Evolutionary conservation across 2,888 invertebrate species (phyloP).

Genomic region (Rhodophaea formosa): DNA sequence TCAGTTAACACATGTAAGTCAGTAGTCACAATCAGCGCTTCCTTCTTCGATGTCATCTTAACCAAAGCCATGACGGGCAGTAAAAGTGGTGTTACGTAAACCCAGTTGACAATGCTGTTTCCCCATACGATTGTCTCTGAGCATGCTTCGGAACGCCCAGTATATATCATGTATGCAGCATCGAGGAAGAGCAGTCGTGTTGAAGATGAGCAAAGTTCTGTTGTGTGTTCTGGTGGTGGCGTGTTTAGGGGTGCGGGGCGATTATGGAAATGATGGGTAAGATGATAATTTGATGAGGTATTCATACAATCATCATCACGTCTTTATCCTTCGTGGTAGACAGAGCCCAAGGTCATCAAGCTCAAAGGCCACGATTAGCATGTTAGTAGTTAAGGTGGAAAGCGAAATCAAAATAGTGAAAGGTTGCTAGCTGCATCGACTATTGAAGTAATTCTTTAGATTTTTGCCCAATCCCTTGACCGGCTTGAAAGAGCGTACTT

Average conservation of each 20-base stretch:
- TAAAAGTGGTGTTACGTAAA: constrained; percentile 59
- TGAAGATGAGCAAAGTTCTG: constrained; percentile 51
- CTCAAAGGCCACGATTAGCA: too few species aligned
- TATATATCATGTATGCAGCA: constrained; percentile 65
- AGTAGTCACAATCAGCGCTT: constrained; percentile 25
- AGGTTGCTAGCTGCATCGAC: too few species aligned
- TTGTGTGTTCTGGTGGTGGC: constrained; percentile 33
- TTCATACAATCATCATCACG: neutral
- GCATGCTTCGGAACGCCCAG: constrained; percentile 65
- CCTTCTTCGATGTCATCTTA: constrained; percentile 55
- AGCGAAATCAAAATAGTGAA: too few species aligned
- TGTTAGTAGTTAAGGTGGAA: too few species aligned
- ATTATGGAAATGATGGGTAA: constrained; percentile 69
- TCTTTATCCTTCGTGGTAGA: too few species aligned
- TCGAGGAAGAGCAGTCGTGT: constrained; percentile 52
- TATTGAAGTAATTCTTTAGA: too few species aligned
- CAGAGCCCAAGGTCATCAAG: too few species aligned
- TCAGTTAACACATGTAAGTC: constrained; percentile 16
- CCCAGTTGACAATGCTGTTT: constrained; percentile 63
- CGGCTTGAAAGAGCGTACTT: too few species aligned
- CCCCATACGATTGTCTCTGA: constrained; percentile 70
- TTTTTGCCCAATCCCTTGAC: too few species aligned
- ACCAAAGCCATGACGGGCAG: constrained; percentile 44
- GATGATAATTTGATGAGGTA: constrained; percentile 24
- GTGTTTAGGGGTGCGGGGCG: constrained; percentile 39